Base-by-base conservation (phyloP, 2,888 invertebrate species). In the Steromphala cineraria region DNA sequence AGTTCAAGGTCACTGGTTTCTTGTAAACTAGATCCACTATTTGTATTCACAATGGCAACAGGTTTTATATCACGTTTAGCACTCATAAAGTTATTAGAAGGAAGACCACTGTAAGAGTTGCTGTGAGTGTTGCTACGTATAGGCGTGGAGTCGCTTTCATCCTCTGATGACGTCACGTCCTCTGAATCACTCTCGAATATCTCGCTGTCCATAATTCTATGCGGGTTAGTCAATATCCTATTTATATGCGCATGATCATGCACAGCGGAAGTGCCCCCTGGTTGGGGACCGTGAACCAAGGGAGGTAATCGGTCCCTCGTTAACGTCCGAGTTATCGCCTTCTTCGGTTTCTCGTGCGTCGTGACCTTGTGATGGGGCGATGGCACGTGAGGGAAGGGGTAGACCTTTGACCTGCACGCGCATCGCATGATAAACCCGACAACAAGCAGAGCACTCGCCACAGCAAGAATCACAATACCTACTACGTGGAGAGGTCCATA, bases 401-500 rank as follows among this genome's bases (percentile, higher is more conserved):
- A 76, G 53, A 81, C 80, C 78, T 78, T 77, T 46, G 56, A 79
- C 17, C 75, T 78, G 52, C 80, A 67, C 21, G 76, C 56, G 79
- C 83, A 81, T 19, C 67, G 75, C n/a, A 87, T 67, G 5, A 77
- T 17, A 21, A 79, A 53, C n/a, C 87, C 87, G 0, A 53, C 74
- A 2, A 84, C 24, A n/a, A 84, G 52, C 19, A 85, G 46, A 21
- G 84, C 24, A 3, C 80, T 17, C 5, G 85, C 82, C 0, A 75
- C 3, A 5, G 53, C 76, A 40, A 87, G 56, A 53, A 87, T 55
- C 15, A 84, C 13, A 55, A 87, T 83, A 17, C 87, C 87, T 4
- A 84, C 21, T 21, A 87, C 56, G 67, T 87, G 87, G 24, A 87
- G 62, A 7, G 81, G 83, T 78, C 87, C 80, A 77, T 82, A 87